Conservation (phyloP, 2,113 vertebrate genomes). For the Orycteropus afer region DNA sequence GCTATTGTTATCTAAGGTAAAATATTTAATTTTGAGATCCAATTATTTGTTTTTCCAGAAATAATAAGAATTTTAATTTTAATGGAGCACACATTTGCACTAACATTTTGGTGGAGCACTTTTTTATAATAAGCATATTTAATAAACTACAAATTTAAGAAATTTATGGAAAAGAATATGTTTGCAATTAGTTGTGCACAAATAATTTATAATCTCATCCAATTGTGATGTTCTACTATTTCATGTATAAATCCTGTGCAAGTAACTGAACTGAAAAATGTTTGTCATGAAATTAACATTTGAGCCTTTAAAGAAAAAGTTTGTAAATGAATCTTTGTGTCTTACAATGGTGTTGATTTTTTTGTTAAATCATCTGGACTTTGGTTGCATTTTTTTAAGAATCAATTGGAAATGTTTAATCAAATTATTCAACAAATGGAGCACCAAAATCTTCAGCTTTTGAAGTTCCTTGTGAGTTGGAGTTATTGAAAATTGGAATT, state of each 20-base stretch:
- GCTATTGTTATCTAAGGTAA: neutral
- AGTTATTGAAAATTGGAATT: slow-evolving; percentile 12
- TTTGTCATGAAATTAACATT: neutral
- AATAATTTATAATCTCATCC: neutral
- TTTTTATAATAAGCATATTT: neutral
- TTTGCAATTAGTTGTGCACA: neutral
- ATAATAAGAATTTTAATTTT: neutral
- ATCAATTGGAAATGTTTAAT: slow-evolving; percentile 3
- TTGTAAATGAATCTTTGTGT: neutral
- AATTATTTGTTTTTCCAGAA: neutral
- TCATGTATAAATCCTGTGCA: neutral
- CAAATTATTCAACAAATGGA: slow-evolving; percentile 26
- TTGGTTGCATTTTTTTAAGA: neutral
- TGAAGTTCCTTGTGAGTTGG: neutral
- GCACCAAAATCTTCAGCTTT: neutral
- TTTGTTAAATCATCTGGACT: neutral
- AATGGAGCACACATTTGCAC: neutral
- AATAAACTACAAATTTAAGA: neutral
- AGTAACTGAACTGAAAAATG: neutral
- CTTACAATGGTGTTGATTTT: neutral
- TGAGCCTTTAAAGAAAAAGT: neutral
- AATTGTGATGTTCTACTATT: neutral
- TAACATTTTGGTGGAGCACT: neutral
- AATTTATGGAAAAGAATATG: neutral
- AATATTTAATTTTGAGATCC: neutral